A percentile compares a stretch with the other conserved stretches of the same genome.
phyloP scores from a whole-genome alignment of 2,113 vertebrate genomes.

The Alexandromys fortis region DNA sequence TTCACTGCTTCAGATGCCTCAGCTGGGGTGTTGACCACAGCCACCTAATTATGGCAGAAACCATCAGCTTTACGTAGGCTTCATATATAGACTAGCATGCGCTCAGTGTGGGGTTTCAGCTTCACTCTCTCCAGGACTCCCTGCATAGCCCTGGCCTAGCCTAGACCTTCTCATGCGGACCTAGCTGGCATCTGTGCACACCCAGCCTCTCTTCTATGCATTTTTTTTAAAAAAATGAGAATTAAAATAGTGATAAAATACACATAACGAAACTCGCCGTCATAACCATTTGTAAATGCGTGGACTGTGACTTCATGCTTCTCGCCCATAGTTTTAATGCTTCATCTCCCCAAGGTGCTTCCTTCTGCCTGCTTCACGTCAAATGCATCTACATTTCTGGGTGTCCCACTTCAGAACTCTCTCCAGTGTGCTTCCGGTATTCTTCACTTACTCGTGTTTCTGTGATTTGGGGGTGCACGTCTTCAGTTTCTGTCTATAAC shows the following conservation, averaged over 20 bases:
- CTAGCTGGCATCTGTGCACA: neutral
- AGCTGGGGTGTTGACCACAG: neutral
- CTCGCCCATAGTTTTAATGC: neutral
- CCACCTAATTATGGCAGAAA: neutral
- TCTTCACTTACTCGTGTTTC: neutral
- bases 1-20: neutral
- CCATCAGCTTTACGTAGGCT: neutral
- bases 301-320: neutral
- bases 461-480: neutral
- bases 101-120: neutral
- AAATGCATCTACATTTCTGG: neutral
- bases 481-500: neutral
- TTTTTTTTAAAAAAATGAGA: neutral
- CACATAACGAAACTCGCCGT: rapidly evolving
- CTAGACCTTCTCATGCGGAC: neutral
- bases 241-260: neutral
- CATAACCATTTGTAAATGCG: rapidly evolving
- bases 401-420: neutral
- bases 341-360: neutral
- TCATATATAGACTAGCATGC: neutral
- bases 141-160: neutral
- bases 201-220: neutral
- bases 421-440: no score
- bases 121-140: neutral
- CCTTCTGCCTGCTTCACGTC: rapidly evolving